phyloP scores from a whole-genome alignment of 2,888 invertebrate species.

The Spatulosminthurus flaviceps region DNA sequence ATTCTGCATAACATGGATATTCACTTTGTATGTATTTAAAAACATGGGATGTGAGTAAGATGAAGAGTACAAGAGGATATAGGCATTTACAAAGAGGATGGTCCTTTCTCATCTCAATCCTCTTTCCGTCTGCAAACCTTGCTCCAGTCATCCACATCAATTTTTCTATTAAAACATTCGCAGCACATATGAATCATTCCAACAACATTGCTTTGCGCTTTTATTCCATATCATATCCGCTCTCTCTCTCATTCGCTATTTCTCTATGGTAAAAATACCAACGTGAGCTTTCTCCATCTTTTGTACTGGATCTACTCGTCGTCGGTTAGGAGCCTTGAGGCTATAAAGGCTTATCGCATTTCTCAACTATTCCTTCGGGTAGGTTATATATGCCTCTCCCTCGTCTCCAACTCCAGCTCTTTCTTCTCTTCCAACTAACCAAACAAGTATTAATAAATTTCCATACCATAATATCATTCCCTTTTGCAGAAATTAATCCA shows the following conservation, averaged over 20 bases:
- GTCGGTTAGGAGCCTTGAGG: neutral
- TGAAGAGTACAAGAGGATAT: neutral
- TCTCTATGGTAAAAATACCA: neutral
- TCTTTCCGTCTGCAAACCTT: neutral
- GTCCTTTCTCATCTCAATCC: neutral
- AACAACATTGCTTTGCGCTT: constrained; percentile 18
- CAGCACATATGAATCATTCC: constrained; percentile 10
- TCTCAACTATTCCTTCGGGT: neutral
- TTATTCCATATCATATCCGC: constrained; percentile 2
- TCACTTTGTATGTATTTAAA: neutral
- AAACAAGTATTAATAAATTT: constrained; percentile 13
- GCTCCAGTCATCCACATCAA: constrained; percentile 18
- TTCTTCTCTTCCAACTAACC: neutral
- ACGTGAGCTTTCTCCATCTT: neutral
- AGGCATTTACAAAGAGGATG: constrained; percentile 3
- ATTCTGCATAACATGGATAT: neutral
- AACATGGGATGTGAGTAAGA: neutral
- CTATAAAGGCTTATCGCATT: constrained; percentile 5
- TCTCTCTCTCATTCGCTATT: too few relatives aligned
- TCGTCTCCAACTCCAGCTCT: too few relatives aligned
- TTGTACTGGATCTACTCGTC: too few relatives aligned
- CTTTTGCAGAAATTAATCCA: constrained; percentile 7
- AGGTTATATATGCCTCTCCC: neutral
- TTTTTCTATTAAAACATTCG: constrained; percentile 12
- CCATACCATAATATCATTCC: constrained; percentile 13